Base-by-base conservation (phyloP, 1,140 invertebrate species). In the Drosophila aff. region DNA sequence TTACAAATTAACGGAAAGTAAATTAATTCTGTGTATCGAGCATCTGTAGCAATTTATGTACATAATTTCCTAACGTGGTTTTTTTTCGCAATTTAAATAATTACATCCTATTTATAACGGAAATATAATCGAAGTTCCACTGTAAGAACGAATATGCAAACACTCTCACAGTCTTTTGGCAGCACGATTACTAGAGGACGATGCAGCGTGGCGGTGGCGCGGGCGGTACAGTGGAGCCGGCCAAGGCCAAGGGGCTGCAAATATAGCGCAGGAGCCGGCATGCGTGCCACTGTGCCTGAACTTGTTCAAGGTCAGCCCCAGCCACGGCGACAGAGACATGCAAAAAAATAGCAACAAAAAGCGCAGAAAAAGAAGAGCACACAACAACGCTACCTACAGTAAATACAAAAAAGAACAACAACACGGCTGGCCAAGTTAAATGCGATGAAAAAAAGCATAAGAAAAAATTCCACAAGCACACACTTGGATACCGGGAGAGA, bases 291-390 rank as follows among this genome's bases (percentile, higher is more conserved):
- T 65, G 64, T 84, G 75, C 55, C 84, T 83, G 84, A 89, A 89
- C 84, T 86, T 89, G 76, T 86, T 86, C 84, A 86, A 86, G 83
- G 83, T 89, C 84, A 76, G 63, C 28, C 44, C 16, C 50, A 61
- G 55, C 36, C 40, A 55, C 53, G 38, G 40, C 75, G 47, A 60
- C 55, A 44, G 28, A 69, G 52, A 59, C 76, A 84, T 82, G 81
- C 81, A 81, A 67, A 61, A 67, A 36, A 62, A 33, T 28, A 47
- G 9, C 41, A 66, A 46, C n/a, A 69, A 69, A 26, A 67, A 67
- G 38, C 36, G 16, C 28, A 46, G n/a, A 53, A 59, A 64, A 58
- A 57, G 50, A 44, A 63, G 38, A 71, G 36, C 53, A 72, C 41
- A 43, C 31, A 23, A 23, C 28, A 55, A 55, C 52, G 33, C 33